These are phyloP conservation scores for Sebastes miniatus DNA, from an alignment of 2,797 vertebrate genomes.

Conservation along the genomic window DNA sequence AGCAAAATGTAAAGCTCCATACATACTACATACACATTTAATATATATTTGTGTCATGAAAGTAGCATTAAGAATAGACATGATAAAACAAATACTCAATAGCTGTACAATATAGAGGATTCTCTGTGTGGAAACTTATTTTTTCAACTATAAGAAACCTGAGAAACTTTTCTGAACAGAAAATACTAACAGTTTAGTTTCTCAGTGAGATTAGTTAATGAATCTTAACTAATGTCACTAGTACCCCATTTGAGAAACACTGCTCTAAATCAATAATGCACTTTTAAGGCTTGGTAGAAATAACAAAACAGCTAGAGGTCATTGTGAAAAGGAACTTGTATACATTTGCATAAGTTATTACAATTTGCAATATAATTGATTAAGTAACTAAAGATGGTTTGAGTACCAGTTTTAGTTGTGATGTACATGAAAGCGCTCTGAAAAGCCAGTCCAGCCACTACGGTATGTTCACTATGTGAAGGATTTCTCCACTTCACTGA, in stretches of 20 bases:
- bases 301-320: neutral
- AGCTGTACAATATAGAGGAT: neutral
- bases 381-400: neutral
- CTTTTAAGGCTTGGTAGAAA: neutral
- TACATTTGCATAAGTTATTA: neutral
- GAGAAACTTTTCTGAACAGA: neutral
- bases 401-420: neutral
- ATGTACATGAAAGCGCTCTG: neutral
- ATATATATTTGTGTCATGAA: neutral
- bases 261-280: neutral
- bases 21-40: neutral
- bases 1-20: neutral
- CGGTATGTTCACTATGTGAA: neutral
- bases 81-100: neutral
- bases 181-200: neutral
- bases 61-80: neutral
- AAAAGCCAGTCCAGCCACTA: neutral
- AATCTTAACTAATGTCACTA: neutral
- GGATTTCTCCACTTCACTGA: neutral
- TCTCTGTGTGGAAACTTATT: neutral
- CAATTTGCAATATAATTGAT: neutral
- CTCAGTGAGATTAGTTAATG: neutral
- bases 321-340: neutral
- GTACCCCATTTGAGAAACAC: neutral
- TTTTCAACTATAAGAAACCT: neutral